phyloP scores from a whole-genome alignment of 2,113 vertebrate species.

The Corapipo altera region DNA sequence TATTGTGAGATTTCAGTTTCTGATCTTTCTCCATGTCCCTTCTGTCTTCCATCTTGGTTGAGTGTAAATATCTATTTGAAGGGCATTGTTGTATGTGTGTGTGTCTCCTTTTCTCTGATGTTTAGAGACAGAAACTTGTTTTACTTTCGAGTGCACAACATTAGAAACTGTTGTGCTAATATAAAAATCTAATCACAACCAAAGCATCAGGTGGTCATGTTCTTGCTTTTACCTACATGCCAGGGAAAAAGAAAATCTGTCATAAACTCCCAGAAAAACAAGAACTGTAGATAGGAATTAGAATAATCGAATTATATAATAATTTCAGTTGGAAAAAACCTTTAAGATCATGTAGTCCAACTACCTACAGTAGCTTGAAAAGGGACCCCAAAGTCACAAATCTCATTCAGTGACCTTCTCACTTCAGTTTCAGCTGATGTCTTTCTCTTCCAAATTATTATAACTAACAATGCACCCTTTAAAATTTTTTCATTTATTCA shows the following conservation, averaged over 20 bases:
- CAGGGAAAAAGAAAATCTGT: background rate
- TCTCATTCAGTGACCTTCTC: constrained; percentile 48
- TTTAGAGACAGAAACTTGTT: background rate
- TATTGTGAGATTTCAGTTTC: background rate
- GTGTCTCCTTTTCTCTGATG: background rate
- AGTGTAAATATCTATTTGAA: background rate
- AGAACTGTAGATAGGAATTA: background rate
- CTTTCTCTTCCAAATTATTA: constrained; percentile 58
- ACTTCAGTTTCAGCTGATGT: constrained; percentile 51
- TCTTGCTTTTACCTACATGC: background rate
- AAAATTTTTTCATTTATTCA: constrained; percentile 65
- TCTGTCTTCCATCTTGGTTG: background rate
- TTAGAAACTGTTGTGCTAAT: background rate
- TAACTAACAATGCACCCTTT: constrained; percentile 56
- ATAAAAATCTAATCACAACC: background rate
- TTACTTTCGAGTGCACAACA: background rate
- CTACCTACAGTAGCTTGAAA: background rate
- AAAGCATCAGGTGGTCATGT: background rate
- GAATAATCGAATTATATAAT: background rate
- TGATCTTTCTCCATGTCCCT: background rate
- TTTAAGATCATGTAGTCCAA: background rate
- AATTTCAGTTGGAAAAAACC: background rate
- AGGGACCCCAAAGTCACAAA: constrained; percentile 28
- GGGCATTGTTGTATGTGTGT: background rate
- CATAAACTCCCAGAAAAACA: background rate